Conservation (phyloP, 2,113 vertebrate genomes). For the Ptyas mucosa region DNA sequence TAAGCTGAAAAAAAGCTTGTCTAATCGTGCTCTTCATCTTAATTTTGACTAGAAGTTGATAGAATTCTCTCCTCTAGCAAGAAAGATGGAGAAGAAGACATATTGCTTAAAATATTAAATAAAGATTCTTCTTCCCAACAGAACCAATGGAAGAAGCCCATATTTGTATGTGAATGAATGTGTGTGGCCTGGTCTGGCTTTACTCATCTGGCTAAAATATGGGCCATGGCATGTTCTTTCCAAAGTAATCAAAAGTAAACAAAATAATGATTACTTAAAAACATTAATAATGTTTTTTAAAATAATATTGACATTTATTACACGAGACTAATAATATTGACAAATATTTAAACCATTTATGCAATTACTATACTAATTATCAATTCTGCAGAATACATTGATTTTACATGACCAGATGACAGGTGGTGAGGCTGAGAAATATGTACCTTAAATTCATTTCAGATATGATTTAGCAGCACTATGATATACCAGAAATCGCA, state of each 20-base stretch:
- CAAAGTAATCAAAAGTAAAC: neutral
- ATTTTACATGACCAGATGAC: neutral
- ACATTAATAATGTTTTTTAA: too few relatives aligned
- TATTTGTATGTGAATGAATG: neutral
- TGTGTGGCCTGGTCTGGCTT: neutral
- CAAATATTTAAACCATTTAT: neutral
- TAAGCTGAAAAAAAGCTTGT: neutral
- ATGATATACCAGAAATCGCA: neutral
- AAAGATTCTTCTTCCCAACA: neutral
- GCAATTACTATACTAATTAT: neutral
- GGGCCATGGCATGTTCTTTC: neutral
- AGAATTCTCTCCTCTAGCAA: neutral
- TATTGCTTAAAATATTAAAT: neutral
- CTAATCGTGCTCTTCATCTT: neutral
- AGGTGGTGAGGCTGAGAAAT: neutral
- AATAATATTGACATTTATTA: neutral
- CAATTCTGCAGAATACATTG: conserved; percentile 23
- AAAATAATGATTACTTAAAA: too few relatives aligned
- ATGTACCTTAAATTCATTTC: neutral
- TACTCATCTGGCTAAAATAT: neutral
- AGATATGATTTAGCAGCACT: neutral
- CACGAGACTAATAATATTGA: neutral
- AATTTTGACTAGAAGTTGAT: neutral
- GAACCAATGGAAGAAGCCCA: neutral
- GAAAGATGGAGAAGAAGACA: too few relatives aligned